These are phyloP conservation scores for Poeciliopsis paucimaculata DNA, from an alignment of 2,797 vertebrate species.

Conservation along the genomic window DNA sequence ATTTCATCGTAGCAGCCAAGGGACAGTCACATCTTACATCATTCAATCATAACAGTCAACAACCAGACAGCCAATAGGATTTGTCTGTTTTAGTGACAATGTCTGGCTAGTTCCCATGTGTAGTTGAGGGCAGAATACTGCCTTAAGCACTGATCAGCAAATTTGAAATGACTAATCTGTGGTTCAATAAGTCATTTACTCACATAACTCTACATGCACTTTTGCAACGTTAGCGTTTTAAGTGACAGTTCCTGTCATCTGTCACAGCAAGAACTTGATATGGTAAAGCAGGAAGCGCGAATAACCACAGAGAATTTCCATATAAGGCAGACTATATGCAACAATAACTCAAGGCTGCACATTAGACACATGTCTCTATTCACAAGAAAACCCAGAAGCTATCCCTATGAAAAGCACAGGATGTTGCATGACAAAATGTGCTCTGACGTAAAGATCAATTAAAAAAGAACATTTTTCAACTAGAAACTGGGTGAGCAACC, in stretches of 20 bases:
- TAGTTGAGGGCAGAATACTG: slow-evolving; percentile 1
- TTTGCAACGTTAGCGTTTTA: slow-evolving; percentile 43
- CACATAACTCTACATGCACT: neutral
- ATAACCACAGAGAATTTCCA: slow-evolving; percentile 56
- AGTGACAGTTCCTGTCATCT: slow-evolving; percentile 27
- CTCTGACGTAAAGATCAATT: neutral
- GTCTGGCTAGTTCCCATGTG: slow-evolving; percentile 23
- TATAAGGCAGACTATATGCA: slow-evolving; percentile 55
- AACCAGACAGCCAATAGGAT: slow-evolving; percentile 31
- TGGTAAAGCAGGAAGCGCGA: slow-evolving; percentile 8
- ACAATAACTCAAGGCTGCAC: slow-evolving; percentile 1
- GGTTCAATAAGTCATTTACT: slow-evolving; percentile 1
- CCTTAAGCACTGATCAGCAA: neutral
- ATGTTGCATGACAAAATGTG: neutral
- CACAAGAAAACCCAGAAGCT: slow-evolving; percentile 24
- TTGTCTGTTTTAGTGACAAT: slow-evolving; percentile 18
- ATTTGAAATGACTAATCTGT: slow-evolving; percentile 15
- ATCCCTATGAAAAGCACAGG: slow-evolving; percentile 13
- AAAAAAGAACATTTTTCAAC: neutral
- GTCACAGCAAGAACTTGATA: slow-evolving; percentile 29
- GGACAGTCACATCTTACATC: slow-evolving; percentile 22
- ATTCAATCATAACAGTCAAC: slow-evolving; percentile 30
- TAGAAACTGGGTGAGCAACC: neutral
- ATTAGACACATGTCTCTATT: slow-evolving; percentile 29
- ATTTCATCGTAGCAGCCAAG: slow-evolving; percentile 20